These are phyloP conservation scores for Serinus canaria DNA, from an alignment of 2,113 vertebrate genomes.

Conservation along the genomic window DNA sequence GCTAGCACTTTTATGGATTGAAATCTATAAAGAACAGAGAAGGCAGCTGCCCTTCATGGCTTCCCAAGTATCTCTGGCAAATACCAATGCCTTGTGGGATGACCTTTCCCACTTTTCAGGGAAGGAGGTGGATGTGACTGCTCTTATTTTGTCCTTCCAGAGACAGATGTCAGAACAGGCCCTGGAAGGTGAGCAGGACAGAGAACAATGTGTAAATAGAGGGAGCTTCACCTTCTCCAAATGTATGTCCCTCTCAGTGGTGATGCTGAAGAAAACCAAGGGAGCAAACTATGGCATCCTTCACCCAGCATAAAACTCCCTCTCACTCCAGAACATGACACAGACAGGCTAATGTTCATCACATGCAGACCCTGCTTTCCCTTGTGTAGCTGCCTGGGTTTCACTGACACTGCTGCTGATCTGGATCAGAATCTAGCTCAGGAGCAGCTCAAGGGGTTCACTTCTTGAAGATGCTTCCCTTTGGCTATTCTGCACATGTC, in stretches of 20 bases:
- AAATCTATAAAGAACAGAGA: not conserved
- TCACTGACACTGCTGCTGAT: not conserved
- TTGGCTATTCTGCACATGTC: not conserved
- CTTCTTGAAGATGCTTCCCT: rapidly evolving
- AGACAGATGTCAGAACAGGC: not conserved
- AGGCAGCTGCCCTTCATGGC: not conserved
- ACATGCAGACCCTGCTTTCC: rapidly evolving
- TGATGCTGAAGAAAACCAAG: not conserved
- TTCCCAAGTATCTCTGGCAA: not conserved
- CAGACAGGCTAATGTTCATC: rapidly evolving
- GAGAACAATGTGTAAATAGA: not conserved
- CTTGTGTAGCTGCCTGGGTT: rapidly evolving
- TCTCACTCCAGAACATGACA: not conserved
- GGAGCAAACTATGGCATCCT: not conserved
- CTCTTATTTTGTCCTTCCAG: not conserved
- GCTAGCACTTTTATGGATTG: slow-evolving; percentile 11
- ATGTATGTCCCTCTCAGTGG: not conserved
- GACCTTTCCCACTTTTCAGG: not conserved
- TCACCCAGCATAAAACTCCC: not conserved
- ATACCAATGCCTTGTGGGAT: not conserved
- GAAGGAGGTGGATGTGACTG: not conserved
- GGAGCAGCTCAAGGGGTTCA: not conserved
- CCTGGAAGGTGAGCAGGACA: not conserved
- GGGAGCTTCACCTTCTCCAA: not conserved
- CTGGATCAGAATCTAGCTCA: not conserved